Conservation (phyloP, 2,113 vertebrate species). For the Athene cunicularia region DNA sequence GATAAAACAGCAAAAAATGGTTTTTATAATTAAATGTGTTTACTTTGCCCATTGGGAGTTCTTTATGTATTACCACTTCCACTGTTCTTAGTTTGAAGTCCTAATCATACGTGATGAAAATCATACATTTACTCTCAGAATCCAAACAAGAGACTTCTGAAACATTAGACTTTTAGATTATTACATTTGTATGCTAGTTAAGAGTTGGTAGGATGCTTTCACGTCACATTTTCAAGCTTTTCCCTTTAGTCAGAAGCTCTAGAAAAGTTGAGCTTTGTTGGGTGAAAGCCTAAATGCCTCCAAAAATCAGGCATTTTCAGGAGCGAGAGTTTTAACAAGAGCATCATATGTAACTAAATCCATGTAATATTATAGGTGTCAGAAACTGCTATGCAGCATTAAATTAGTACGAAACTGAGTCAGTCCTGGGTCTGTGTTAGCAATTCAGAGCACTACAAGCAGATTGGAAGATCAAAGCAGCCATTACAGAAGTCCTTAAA, state of each 20-base stretch:
- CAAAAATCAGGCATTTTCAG: neutral
- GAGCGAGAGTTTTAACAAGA: neutral
- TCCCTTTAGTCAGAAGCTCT: neutral
- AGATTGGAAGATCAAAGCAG: neutral
- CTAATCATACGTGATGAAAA: neutral
- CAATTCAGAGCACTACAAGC: neutral
- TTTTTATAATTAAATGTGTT: neutral
- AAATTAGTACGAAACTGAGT: neutral
- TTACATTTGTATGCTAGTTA: constrained; percentile 8
- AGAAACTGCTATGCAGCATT: neutral
- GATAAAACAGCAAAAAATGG: neutral
- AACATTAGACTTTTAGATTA: constrained; percentile 29
- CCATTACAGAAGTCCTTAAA: neutral
- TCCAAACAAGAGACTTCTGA: neutral
- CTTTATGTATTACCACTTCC: neutral
- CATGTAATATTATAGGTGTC: neutral
- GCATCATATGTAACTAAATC: neutral
- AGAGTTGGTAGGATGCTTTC: neutral
- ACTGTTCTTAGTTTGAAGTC: neutral
- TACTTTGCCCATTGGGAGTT: neutral
- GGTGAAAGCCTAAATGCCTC: neutral
- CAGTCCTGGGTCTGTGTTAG: neutral
- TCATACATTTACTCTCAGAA: neutral
- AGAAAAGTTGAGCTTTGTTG: neutral
- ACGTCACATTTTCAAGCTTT: neutral